These are phyloP conservation scores for Tangara arthus DNA, from an alignment of 2,797 vertebrate genomes.

Conservation along the genomic window DNA sequence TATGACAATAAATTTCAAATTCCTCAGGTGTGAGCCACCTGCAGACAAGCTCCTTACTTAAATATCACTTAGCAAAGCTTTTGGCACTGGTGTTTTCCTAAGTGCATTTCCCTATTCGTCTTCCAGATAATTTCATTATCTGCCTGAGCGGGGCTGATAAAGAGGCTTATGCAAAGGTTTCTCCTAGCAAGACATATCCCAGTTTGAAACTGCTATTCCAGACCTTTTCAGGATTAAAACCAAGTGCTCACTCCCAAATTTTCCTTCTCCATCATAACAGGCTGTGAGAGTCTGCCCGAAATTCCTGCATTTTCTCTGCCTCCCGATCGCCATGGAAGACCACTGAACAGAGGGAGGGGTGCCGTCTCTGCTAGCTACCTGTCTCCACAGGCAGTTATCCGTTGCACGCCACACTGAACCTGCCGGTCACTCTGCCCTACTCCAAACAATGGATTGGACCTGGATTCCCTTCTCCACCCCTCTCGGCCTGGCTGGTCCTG, in stretches of 20 bases:
- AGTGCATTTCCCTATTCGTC: background rate
- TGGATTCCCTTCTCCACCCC: no score
- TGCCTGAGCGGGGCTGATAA: background rate
- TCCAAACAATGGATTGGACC: no score
- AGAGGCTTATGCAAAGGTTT: background rate
- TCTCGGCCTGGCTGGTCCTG: no score
- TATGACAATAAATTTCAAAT: background rate
- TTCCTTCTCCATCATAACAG: background rate
- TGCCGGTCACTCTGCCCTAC: no score
- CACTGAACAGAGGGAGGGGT: no score
- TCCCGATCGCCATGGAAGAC: no score
- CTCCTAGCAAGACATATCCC: background rate
- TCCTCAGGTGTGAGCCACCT: background rate
- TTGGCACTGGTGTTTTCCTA: background rate
- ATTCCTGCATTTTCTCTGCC: no score
- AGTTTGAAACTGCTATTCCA: background rate
- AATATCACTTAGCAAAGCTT: background rate
- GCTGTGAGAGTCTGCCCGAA: no score
- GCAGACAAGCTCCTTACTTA: background rate
- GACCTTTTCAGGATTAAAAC: background rate
- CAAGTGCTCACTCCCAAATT: background rate
- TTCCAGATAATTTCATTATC: slow-evolving; percentile 8
- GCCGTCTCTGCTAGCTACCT: no score
- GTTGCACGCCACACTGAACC: no score
- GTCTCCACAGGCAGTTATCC: no score